A percentile compares a stretch with the other conserved stretches of the same genome.
phyloP scores from a whole-genome alignment of 1,140 invertebrate species.

The Zaprionus ghesquierei region DNA sequence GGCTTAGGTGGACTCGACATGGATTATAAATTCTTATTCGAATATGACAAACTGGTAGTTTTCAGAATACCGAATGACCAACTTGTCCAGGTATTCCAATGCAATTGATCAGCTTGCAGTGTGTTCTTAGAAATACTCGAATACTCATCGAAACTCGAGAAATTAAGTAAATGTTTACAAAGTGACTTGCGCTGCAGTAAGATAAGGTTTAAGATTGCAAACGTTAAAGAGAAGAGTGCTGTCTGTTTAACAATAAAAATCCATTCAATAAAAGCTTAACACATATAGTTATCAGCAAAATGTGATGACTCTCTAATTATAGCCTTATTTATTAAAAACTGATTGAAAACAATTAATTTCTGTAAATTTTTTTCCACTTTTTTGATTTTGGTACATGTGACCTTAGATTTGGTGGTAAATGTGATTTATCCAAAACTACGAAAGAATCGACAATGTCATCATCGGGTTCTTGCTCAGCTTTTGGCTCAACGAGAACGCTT shows the following conservation, averaged over 20 bases:
- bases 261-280: background rate
- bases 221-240: background rate
- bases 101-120: background rate
- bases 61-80: background rate
- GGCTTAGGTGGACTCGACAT: background rate
- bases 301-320: too few relatives aligned
- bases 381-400: background rate
- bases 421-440: background rate
- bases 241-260: background rate
- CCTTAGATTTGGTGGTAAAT: background rate
- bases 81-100: background rate
- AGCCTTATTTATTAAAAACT: too few relatives aligned
- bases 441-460: background rate
- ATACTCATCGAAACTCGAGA: background rate
- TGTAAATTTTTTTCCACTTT: background rate
- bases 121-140: background rate
- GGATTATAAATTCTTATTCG: background rate
- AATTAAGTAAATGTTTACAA: background rate
- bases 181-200: background rate
- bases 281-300: too few relatives aligned
- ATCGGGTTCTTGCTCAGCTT: background rate
- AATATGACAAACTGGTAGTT: background rate
- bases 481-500: conserved; percentile 91
- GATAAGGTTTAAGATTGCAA: background rate
- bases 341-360: background rate